These are phyloP conservation scores for Crotophaga sulcirostris DNA, from an alignment of 2,113 vertebrate genomes.

Conservation along the genomic window DNA sequence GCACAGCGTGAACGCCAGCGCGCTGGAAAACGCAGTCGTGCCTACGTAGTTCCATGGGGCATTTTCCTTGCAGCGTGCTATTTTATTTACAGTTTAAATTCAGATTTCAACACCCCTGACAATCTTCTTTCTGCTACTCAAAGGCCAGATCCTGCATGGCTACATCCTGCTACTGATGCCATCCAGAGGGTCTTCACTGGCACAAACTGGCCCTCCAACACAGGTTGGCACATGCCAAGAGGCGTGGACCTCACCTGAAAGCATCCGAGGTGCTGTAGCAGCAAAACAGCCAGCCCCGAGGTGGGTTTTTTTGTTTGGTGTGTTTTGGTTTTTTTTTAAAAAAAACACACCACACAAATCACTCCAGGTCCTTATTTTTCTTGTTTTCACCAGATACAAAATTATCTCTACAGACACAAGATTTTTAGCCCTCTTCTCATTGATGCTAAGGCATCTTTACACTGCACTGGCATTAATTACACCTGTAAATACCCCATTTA, in stretches of 20 bases:
- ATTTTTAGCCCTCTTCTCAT: background rate
- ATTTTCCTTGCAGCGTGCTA: background rate
- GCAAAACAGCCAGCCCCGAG: accelerated
- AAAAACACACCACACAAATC: background rate
- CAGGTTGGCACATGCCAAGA: background rate
- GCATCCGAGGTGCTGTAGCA: background rate
- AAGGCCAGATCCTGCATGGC: background rate
- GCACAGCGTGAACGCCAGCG: accelerated
- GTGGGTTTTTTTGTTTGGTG: background rate
- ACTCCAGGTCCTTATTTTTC: background rate
- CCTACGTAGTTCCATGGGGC: accelerated
- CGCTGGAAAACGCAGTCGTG: accelerated
- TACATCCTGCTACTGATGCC: background rate
- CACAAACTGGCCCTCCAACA: background rate
- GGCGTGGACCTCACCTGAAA: background rate
- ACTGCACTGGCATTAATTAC: background rate
- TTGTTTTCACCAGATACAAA: background rate
- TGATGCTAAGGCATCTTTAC: background rate
- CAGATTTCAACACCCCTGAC: background rate
- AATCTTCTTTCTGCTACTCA: background rate
- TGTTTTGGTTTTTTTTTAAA: too few relatives aligned
- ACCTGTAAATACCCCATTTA: background rate
- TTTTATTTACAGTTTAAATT: background rate
- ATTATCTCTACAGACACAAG: background rate
- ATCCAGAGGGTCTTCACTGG: background rate